Percentiles rank a stretch among this genome's conserved stretches.
Conservation (phyloP, 2,113 vertebrate genomes). For the Hippocampus barbouri region DNA sequence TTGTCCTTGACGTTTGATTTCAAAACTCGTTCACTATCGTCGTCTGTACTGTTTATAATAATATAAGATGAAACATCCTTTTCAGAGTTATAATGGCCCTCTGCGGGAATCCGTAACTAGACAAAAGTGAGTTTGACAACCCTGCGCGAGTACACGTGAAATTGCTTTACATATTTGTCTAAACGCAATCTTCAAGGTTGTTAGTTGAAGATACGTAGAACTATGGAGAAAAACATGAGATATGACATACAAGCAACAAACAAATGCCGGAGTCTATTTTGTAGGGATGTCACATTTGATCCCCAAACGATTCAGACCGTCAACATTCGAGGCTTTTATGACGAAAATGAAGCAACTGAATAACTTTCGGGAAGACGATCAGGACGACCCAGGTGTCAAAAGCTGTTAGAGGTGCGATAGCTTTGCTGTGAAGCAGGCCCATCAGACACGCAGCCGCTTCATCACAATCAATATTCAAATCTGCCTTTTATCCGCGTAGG, state of each 20-base stretch:
- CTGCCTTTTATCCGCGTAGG: background rate
- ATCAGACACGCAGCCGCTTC: background rate
- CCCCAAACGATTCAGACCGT: slow-evolving; percentile 1
- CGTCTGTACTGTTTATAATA: too few species aligned
- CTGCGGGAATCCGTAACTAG: too few species aligned
- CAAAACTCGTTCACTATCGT: too few species aligned
- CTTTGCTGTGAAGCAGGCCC: slow-evolving; percentile 4
- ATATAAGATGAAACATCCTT: too few species aligned
- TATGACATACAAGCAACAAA: background rate
- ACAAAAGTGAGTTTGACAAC: too few species aligned
- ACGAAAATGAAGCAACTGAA: slow-evolving; percentile 20
- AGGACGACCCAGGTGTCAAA: slow-evolving; percentile 13
- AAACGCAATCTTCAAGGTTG: background rate
- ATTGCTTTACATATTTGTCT: too few species aligned
- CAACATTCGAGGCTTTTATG: slow-evolving; percentile 11
- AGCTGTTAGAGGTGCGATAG: slow-evolving; percentile 12
- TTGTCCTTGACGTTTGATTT: too few species aligned
- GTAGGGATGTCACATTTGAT: slow-evolving; percentile 5
- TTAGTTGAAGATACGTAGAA: background rate
- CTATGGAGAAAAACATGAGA: background rate
- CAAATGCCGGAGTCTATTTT: background rate
- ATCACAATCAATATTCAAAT: slow-evolving; percentile 24
- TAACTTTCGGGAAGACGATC: slow-evolving; percentile 27
- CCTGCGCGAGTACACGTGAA: too few species aligned
- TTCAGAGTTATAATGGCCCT: too few species aligned